Base-by-base conservation (phyloP, 2,888 invertebrate species). In the Anodontia alba region DNA sequence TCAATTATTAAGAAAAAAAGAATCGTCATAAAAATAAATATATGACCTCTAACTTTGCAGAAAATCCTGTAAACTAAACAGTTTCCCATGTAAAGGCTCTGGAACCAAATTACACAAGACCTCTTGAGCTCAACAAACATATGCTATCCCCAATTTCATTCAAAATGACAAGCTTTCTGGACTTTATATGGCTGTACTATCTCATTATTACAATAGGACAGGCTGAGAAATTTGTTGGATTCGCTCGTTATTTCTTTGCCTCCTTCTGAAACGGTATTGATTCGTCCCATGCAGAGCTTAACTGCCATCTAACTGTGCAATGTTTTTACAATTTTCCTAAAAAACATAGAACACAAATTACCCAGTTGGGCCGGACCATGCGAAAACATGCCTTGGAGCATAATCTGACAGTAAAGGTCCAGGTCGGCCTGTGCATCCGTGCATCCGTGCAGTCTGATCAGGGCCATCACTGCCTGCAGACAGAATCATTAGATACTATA, bases 1-100 rank as follows among this genome's bases (percentile, higher is more conserved):
- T n/a, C n/a, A n/a, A n/a, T n/a, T n/a, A n/a, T 49, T 49, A 49
- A 3, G n/a, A 49, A 49, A 15, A 20, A 15, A 49, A 17, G 10
- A 49, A 49, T 49, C n/a, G n/a, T 49, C 3, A 49, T 7, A 26
- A 54, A 5, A 26, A 54, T 26, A 54, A 54, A 20, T 29, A n/a
- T 62, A 62, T 33, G 33, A 62, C 62, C 62, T 62, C 23, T 31
- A 62, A 62, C 62, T 62, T 62, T 62, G 33, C 31, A 62, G 62
- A 62, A 62, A 33, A 62, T 62, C 62, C 62, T 62, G 20, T 62
- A 62, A 2, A 33, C 23, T 15, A 62, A 10, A 62, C 54, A 20
- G 26, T 62, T 62, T 31, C 62, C 62, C 62, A 62, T 62, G 12
- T 62, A 62, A 62, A 62, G 17, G 1, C 1, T 33, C 29, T 29